A percentile compares a stretch with the other conserved stretches of the same genome.
These are phyloP conservation scores for Drosophila jambulina DNA, from an alignment of 1,140 invertebrate genomes.

Conservation along the genomic window DNA sequence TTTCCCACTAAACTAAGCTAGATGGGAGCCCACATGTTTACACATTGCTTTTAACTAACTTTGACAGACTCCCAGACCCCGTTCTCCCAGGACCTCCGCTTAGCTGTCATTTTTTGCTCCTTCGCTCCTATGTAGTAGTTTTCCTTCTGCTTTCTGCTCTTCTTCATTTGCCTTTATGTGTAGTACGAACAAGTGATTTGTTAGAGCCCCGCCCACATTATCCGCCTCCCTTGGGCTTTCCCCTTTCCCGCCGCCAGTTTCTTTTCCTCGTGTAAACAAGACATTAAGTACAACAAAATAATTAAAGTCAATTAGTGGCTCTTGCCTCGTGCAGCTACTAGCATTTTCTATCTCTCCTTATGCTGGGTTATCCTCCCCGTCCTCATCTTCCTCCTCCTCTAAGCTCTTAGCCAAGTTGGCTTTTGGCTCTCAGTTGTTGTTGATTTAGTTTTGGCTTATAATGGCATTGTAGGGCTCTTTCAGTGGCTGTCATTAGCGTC, in stretches of 20 bases:
- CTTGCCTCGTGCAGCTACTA: conserved; percentile 55
- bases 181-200: conserved; percentile 50
- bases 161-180: conserved; percentile 40
- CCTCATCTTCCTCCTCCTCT: not conserved
- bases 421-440: conserved; percentile 45
- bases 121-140: not conserved
- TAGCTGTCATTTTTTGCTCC: conserved; percentile 16
- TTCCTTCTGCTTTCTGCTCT: conserved; percentile 11
- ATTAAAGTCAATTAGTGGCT: conserved; percentile 82
- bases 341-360: conserved; percentile 18
- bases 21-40: conserved; percentile 50
- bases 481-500: conserved; percentile 49
- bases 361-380: conserved; percentile 1
- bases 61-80: conserved; percentile 37
- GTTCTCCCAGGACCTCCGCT: not conserved
- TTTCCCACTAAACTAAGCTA: conserved; percentile 21
- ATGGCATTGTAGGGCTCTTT: conserved; percentile 48
- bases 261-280: conserved; percentile 67
- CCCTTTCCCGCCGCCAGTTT: conserved; percentile 4
- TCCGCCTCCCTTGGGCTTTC: not conserved
- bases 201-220: conserved; percentile 46
- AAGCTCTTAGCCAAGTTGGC: conserved; percentile 27
- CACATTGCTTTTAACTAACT: conserved; percentile 67
- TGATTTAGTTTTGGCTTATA: conserved; percentile 66
- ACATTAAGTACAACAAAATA: conserved; percentile 82